These are phyloP conservation scores for Dione juno DNA, from an alignment of 2,888 invertebrate genomes.

Conservation along the genomic window DNA sequence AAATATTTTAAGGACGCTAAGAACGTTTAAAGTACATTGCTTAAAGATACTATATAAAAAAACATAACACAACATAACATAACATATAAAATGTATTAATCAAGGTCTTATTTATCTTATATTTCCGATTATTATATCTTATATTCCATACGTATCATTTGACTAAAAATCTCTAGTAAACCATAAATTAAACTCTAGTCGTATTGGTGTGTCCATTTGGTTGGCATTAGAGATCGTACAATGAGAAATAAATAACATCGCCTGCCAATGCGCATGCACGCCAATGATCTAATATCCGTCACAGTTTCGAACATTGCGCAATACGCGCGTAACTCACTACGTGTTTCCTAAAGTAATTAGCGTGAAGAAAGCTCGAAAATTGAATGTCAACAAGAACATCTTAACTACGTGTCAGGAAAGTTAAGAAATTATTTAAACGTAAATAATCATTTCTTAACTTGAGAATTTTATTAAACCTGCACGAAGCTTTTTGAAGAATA, in stretches of 20 bases:
- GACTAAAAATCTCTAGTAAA: not conserved
- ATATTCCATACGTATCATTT: not conserved
- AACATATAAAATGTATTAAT: too few species aligned
- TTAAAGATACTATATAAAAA: too few species aligned
- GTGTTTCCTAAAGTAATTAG: conserved; percentile 20
- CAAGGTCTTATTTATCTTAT: too few species aligned
- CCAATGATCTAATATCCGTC: conserved; percentile 43
- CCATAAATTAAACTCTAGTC: not conserved
- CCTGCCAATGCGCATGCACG: conserved; percentile 63
- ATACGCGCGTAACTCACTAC: conserved; percentile 31
- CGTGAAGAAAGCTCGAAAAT: conserved; percentile 11
- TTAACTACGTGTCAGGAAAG: not conserved
- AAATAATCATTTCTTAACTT: too few species aligned
- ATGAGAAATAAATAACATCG: conserved; percentile 72
- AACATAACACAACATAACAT: too few species aligned
- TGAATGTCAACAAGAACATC: conserved; percentile 13
- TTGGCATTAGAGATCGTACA: conserved; percentile 27
- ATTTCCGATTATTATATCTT: not conserved
- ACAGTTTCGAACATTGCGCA: conserved; percentile 39
- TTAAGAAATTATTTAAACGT: too few species aligned
- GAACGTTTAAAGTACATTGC: too few species aligned
- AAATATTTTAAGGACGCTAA: too few species aligned
- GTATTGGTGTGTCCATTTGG: conserved; percentile 17
- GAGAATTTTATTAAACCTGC: too few species aligned
- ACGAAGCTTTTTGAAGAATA: not conserved